Conservation (phyloP, 2,888 invertebrate species). For the Cepaea hortensis region DNA sequence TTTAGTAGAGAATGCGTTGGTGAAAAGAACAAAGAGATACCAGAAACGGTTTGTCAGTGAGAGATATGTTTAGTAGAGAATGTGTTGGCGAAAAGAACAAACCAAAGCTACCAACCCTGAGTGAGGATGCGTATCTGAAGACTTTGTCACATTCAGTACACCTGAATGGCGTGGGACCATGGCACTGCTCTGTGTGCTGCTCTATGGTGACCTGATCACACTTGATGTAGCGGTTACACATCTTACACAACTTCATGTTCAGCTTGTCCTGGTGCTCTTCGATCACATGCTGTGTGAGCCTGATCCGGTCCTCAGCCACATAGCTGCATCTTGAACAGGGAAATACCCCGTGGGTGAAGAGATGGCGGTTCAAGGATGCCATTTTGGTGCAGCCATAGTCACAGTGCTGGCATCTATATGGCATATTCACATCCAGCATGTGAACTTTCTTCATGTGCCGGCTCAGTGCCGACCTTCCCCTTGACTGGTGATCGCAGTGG, state of each 20-base stretch:
- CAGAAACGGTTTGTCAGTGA: too few species aligned
- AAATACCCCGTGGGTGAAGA: conserved; percentile 70
- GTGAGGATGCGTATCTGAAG: conserved; percentile 73
- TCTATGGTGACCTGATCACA: conserved; percentile 67
- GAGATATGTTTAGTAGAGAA: too few species aligned
- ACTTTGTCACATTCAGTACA: conserved; percentile 72
- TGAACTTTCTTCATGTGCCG: conserved; percentile 56
- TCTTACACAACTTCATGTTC: conserved; percentile 72
- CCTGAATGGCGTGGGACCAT: conserved; percentile 69
- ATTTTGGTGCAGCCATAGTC: conserved; percentile 65
- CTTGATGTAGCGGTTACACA: conserved; percentile 70
- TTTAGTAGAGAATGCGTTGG: too few species aligned
- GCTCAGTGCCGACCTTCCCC: conserved; percentile 55
- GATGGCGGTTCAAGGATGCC: conserved; percentile 71
- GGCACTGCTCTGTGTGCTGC: conserved; percentile 70
- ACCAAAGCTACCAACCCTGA: conserved; percentile 53
- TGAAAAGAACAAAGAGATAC: too few species aligned
- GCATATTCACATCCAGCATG: conserved; percentile 50
- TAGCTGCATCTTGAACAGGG: conserved; percentile 71
- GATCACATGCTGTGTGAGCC: conserved; percentile 66
- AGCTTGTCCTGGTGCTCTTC: conserved; percentile 69
- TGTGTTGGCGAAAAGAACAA: not conserved
- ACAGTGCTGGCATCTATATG: conserved; percentile 49
- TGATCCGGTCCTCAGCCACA: conserved; percentile 63
- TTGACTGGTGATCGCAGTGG: conserved; percentile 53